Evolutionary conservation across 2,113 vertebrate genomes (phyloP).

Genomic region (Girardinichthys multiradiatus): DNA sequence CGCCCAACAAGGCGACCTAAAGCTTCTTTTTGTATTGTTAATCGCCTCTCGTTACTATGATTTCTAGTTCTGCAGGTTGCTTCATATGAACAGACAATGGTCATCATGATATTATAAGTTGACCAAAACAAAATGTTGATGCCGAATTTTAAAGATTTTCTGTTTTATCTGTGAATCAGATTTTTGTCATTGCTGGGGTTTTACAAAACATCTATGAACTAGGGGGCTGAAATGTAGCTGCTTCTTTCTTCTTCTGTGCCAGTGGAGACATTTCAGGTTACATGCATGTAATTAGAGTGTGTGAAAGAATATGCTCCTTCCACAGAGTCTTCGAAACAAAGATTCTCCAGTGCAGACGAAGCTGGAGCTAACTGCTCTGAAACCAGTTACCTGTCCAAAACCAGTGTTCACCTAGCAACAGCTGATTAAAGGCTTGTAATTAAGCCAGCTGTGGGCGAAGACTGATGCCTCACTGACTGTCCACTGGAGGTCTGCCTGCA

Average conservation of each 20-base stretch:
- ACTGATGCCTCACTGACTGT: no score
- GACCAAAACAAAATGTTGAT: background rate
- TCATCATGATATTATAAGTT: background rate
- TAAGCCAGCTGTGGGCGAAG: background rate
- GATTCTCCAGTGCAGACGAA: no score
- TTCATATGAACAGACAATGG: background rate
- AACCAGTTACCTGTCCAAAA: background rate
- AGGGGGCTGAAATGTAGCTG: background rate
- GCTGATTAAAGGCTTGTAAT: background rate
- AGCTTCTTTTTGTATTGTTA: background rate
- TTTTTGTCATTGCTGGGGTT: background rate
- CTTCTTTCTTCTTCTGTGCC: background rate
- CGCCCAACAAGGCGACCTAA: background rate
- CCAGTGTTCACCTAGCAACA: background rate
- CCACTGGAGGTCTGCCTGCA: no score
- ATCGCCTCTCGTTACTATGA: background rate
- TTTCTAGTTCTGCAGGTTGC: background rate
- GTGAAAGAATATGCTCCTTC: no score
- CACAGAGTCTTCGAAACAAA: no score
- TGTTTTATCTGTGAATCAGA: background rate
- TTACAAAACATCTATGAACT: background rate
- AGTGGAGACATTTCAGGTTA: background rate
- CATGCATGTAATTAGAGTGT: no score
- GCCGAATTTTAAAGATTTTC: no score
- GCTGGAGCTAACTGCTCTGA: no score